A percentile compares a stretch with the other conserved stretches of the same genome.
Conservation (phyloP, 2,888 invertebrate species). For the Steinernema carpocapsae region DNA sequence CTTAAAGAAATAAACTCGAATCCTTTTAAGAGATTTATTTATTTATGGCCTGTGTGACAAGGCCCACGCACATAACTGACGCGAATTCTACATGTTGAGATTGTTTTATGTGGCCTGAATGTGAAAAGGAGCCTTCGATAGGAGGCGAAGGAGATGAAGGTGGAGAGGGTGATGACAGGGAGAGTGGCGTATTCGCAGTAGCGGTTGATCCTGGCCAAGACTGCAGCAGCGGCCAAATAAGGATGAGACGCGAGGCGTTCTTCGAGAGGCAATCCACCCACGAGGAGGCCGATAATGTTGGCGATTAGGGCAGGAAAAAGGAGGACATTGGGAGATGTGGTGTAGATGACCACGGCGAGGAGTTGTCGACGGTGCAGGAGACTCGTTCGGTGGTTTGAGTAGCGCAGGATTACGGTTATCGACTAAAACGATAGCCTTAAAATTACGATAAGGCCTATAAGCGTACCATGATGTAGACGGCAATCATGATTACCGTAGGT, state of each 20-base stretch:
- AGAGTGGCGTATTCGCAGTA: background rate
- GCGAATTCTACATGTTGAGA: too few species aligned
- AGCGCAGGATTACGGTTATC: background rate
- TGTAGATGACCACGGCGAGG: background rate
- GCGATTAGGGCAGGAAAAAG: background rate
- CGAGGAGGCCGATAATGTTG: background rate
- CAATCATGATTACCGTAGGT: background rate
- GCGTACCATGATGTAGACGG: background rate
- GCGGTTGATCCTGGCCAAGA: background rate
- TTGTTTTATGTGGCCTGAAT: too few species aligned
- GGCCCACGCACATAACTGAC: too few species aligned
- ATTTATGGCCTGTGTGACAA: too few species aligned
- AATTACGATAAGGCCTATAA: too few species aligned
- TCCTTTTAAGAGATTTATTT: too few species aligned
- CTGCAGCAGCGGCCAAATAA: background rate
- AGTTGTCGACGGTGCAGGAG: background rate
- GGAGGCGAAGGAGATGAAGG: background rate
- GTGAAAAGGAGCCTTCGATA: background rate
- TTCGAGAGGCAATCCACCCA: background rate
- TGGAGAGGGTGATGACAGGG: background rate
- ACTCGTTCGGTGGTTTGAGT: background rate
- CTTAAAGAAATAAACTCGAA: slow-evolving; percentile 40
- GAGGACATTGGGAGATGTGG: background rate
- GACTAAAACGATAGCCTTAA: background rate
- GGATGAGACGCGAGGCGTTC: background rate